A percentile compares a stretch with the other conserved stretches of the same genome.
These are phyloP conservation scores for Microchrysa polita DNA, from an alignment of 2,888 invertebrate species.

Conservation along the genomic window DNA sequence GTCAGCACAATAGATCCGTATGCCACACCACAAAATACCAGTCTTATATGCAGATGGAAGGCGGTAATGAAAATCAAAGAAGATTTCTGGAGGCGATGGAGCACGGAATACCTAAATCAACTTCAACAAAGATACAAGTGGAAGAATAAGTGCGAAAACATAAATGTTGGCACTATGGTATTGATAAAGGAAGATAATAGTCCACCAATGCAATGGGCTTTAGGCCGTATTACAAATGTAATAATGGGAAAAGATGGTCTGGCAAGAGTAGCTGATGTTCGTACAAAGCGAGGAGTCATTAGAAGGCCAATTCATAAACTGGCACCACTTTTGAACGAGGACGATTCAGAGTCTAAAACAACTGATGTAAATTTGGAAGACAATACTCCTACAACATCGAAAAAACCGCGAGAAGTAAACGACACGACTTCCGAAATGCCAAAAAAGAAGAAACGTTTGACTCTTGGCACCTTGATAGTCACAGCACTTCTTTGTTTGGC, in stretches of 20 bases:
- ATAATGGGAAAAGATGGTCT: neutral
- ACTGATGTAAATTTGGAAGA: too few relatives aligned
- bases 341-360: neutral
- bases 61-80: conserved; percentile 45
- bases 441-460: too few relatives aligned
- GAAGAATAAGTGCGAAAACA: conserved; percentile 30
- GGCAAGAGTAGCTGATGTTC: neutral
- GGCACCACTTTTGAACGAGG: neutral
- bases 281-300: neutral
- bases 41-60: conserved; percentile 39
- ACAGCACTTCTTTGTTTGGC: too few relatives aligned
- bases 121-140: conserved; percentile 50
- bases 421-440: too few relatives aligned
- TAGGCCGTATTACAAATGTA: too few relatives aligned
- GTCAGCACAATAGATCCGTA: conserved; percentile 23
- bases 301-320: neutral
- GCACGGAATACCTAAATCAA: conserved; percentile 48
- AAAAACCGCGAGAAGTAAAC: too few relatives aligned
- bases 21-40: neutral
- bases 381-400: too few relatives aligned
- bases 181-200: conserved; percentile 26
- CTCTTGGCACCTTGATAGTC: too few relatives aligned
- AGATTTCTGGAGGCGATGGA: conserved; percentile 50
- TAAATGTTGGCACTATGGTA: conserved; percentile 32
- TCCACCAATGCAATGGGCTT: neutral